Conservation (phyloP, 2,797 vertebrate genomes). For the Platyrinchus mystaceus region DNA sequence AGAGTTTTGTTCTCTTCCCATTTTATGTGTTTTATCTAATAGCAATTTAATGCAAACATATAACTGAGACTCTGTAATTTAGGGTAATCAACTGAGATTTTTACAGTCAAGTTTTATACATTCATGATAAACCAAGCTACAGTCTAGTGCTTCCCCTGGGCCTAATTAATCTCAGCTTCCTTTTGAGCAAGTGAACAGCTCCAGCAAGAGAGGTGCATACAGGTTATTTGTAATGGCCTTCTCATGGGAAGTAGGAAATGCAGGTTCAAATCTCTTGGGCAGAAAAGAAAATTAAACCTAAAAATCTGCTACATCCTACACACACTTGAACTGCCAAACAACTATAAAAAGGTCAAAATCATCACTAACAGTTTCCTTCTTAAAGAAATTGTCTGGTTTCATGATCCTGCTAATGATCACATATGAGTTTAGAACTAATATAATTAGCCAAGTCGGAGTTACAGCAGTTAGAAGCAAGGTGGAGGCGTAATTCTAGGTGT, state of each 20-base stretch:
- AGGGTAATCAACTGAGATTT: neutral
- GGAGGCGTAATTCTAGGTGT: neutral
- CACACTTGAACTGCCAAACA: neutral
- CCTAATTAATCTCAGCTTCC: constrained; percentile 9
- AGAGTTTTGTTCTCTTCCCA: neutral
- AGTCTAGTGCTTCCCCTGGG: neutral
- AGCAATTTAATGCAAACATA: neutral
- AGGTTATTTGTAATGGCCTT: neutral
- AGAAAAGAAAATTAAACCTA: neutral
- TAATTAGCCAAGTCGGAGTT: neutral
- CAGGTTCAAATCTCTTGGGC: neutral
- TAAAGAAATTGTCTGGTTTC: neutral
- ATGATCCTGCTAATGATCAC: neutral
- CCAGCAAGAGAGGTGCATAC: neutral
- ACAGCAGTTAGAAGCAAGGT: neutral
- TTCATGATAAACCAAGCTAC: neutral
- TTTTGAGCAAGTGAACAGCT: neutral
- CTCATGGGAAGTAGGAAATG: neutral
- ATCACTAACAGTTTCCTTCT: neutral
- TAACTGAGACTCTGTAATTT: neutral
- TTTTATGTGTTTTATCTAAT: neutral
- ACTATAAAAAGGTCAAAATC: neutral
- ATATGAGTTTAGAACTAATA: neutral
- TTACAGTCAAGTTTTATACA: neutral
- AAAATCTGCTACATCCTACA: neutral